Evolutionary conservation across 2,113 vertebrate genomes (phyloP), one percentile per base, ranked within the genome.

Genomic region (Boulengerochromis microlepis): DNA sequence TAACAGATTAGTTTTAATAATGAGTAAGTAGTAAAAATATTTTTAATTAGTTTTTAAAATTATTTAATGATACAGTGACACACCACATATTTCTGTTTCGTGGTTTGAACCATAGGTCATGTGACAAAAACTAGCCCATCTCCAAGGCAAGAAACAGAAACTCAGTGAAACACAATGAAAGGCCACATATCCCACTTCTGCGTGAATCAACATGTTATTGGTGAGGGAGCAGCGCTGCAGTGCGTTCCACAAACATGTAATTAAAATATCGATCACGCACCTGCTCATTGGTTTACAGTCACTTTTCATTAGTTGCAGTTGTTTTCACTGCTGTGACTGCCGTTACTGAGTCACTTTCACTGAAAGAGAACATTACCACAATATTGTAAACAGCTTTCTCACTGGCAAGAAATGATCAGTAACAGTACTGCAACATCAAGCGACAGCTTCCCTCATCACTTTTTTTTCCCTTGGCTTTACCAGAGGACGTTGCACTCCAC

Each of bases 241-340:
- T 45, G 18, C 95, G 95, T 96, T 97, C 96, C 95, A 95, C 97
- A 97, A 97, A 97, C 97, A 96, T 96, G 96, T 97, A 96, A 97
- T 98, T 97, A 97, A 97, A 97, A 97, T 97, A 98, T 98, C 96
- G 97, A 98, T 98, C 97, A 96, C 97, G 96, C 96, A 97, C 97
- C 95, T 94, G 96, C 96, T 96, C 96, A 97, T 97, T 95, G 97
- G 97, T 97, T 97, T 97, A 95, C 95, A 97, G 97, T 97, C 97
- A 97, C 96, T 97, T 96, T 96, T 96, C 96, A 97, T 97, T 97
- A 97, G 95, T 96, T 97, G 97, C 95, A 96, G 96, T 80, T 81
- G 90, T 86, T 87, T 91, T 90, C 78, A 22, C 81, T 66, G 86
- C 78, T 64, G 50, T 85, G 86, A 35, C 64, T 76, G 38, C 69